phyloP scores from a whole-genome alignment of 2,113 vertebrate genomes.

The Eleginops maclovinus region DNA sequence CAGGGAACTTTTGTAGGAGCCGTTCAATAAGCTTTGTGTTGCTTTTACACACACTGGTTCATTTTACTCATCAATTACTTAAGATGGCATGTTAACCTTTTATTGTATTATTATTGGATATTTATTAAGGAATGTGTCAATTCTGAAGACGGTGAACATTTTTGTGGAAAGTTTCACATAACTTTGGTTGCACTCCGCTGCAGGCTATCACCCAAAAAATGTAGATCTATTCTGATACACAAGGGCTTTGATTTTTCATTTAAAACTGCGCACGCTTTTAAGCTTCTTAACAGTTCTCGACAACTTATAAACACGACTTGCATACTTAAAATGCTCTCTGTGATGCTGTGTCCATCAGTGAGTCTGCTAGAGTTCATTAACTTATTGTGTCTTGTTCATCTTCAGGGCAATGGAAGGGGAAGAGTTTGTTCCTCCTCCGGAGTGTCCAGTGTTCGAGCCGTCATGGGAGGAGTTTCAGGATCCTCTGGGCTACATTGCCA shows the following conservation, averaged over 20 bases:
- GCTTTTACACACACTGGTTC: neutral
- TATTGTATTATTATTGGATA: too few species aligned
- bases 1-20: neutral
- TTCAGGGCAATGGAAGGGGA: slow-evolving; percentile 84
- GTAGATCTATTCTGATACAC: neutral
- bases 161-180: neutral
- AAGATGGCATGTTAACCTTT: neutral
- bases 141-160: neutral
- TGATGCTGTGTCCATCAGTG: neutral
- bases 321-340: neutral
- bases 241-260: neutral
- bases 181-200: neutral
- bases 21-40: neutral
- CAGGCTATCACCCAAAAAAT: neutral
- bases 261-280: neutral
- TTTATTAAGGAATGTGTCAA: neutral
- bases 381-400: slow-evolving; percentile 15
- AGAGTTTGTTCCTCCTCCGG: slow-evolving; percentile 96
- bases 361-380: slow-evolving; percentile 2
- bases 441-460: slow-evolving; percentile 98
- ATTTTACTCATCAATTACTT: too few species aligned
- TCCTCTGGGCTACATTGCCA: slow-evolving; percentile 94
- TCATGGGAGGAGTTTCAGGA: slow-evolving; percentile 98
- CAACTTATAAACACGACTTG: neutral
- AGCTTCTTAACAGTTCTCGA: neutral